Evolutionary conservation across 2,888 invertebrate species (phyloP), one percentile per base, ranked within the genome.

Genomic region (Drosophila anomelani): DNA sequence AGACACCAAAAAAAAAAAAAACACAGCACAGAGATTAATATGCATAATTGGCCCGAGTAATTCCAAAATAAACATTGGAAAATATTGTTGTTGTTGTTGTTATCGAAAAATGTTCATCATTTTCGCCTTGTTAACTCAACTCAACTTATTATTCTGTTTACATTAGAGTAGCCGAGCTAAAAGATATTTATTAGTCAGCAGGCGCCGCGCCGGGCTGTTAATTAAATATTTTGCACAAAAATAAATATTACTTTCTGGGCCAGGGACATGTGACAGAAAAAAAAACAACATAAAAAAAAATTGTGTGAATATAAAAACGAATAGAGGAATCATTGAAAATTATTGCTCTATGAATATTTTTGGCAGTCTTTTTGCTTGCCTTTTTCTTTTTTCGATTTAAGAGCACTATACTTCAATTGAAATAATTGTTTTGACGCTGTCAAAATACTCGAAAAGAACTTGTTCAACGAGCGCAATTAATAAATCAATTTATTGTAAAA

Each of bases 391-490:
- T 57, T 23, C 13, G 6, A 53, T 17, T 26, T 26, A 41, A 49
- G 41, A 36, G 41, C 39, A 55, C 66, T 59, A 26, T 29, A 15
- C 38, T 66, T 60, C 34, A 82, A 80, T 77, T 79, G 69, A 81
- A 79, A 85, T 85, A 79, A 79, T 77, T 79, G 70, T 68, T 75
- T 77, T 68, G 62, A 66, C 69, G 73, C 46, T 60, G 61, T 38
- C 36, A 17, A 23, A 26, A 26, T 10, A n/a, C 29, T 7, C 8
- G 23, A 23, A 41, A 46, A 44, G 39, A 70, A 44, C 36, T 34
- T 32, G 38, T 44, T 32, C 62, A 63, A 46, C 63, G 63, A 63
- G 29, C 46, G 5, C 20, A 62, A 38, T 46, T 38, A 38, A 38
- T 20, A 36, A 34, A 59, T 44, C 51, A 53, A 53, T 53, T 53